Evolutionary conservation across 2,888 invertebrate species (phyloP).

Genomic region (Acanthopleura granulata): DNA sequence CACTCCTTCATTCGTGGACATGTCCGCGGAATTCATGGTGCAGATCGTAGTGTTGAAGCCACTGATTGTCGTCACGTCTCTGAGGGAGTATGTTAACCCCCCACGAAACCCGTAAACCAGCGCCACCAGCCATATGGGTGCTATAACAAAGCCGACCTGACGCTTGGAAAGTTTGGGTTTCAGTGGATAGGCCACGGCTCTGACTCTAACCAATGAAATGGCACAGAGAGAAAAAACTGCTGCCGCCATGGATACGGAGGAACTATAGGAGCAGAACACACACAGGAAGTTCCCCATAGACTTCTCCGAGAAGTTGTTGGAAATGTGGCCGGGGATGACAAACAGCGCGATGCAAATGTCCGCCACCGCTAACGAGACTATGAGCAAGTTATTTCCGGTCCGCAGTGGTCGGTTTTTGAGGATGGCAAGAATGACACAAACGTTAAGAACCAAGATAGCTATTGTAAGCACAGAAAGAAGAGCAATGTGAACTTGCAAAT

Average conservation of each 20-base stretch:
- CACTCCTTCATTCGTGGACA: background rate
- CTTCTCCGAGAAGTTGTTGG: background rate
- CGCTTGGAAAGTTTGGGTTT: background rate
- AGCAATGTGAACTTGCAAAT: too few species aligned
- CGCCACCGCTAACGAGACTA: background rate
- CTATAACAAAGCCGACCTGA: background rate
- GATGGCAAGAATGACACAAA: background rate
- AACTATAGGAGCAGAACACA: background rate
- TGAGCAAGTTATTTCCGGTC: background rate
- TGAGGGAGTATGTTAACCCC: background rate
- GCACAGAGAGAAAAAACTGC: background rate
- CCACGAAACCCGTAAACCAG: background rate
- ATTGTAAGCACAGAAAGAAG: background rate
- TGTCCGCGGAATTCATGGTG: background rate
- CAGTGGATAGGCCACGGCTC: background rate
- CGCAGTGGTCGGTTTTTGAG: background rate
- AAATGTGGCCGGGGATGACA: constrained; percentile 15
- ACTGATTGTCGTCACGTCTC: background rate
- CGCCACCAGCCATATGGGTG: background rate
- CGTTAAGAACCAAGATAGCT: background rate
- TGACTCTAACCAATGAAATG: background rate
- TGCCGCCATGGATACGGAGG: background rate
- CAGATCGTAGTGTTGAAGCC: background rate
- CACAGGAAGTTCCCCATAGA: background rate
- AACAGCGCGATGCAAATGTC: constrained; percentile 15